Base-by-base conservation (phyloP, 2,888 invertebrate genomes). In the Cryptus armator region DNA sequence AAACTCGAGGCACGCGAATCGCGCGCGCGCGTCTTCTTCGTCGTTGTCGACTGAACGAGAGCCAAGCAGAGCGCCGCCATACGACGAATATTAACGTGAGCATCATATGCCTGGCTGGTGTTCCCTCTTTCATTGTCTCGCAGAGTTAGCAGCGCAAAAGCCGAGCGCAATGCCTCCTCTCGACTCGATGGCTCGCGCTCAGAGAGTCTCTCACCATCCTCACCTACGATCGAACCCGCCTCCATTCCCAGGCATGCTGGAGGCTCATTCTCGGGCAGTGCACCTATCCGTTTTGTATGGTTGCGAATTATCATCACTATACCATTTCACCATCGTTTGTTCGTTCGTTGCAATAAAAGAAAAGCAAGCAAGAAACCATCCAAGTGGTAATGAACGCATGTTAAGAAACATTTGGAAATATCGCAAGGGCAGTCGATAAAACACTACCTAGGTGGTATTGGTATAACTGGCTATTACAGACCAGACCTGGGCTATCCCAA, bases 31-130 rank as follows among this genome's bases (percentile, higher is more conserved):
- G 72, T 78, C 83, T 56, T 72, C 37, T 29, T 53, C 75, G 78
- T 70, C 75, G 78, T 81, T 82, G 74, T 59, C 79, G 32, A 66
- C 71, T 56, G 78, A 77, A 78, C 76, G 70, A 81, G 85, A 86
- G 79, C 66, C 85, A 62, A 82, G 56, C 70, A 48, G 66, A 32
- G 59, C 75, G 84, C 83, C 83, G 80, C 75, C 87, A 87, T 86
- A 88, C 88, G 83, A 77, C 86, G 90, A 91, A 91, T 91, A 91
- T 91, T 91, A 92, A 91, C 89, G 90, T 81, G 87, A 43, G 68
- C 84, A 70, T 51, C 67, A 62, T 77, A 46, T 46, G 51, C 66
- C 46, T 67, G 51, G 71, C 48, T 85, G 48, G 83, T 88, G 87
- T 88, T 84, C 37, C 81, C 88, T 75, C n/a, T 79, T 53, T 89